A percentile compares a stretch with the other conserved stretches of the same genome.
These are phyloP conservation scores for Reticulitermes speratus DNA, from an alignment of 1,140 invertebrate species.

Conservation along the genomic window DNA sequence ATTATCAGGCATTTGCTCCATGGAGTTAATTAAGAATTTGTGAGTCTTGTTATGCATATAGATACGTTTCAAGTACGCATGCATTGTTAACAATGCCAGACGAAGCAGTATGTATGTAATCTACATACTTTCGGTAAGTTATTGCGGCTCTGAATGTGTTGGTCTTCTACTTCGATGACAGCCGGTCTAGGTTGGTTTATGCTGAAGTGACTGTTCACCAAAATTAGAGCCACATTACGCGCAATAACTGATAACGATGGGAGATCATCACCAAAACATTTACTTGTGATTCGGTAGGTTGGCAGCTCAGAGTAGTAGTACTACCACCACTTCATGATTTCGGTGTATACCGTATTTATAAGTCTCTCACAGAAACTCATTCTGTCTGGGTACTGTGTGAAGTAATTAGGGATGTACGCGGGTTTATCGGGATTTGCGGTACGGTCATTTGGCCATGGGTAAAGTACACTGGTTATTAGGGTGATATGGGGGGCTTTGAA, in stretches of 20 bases:
- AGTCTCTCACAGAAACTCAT: slow-evolving; percentile 41
- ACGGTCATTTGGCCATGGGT: slow-evolving; percentile 38
- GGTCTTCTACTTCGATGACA: slow-evolving; percentile 41
- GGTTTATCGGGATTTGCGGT: slow-evolving; percentile 38
- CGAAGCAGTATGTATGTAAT: too few species aligned
- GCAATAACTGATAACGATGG: slow-evolving; percentile 37
- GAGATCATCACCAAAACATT: slow-evolving; percentile 35
- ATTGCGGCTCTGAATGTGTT: slow-evolving; percentile 35
- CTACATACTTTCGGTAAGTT: background rate
- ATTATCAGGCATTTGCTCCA: too few species aligned
- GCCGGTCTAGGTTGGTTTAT: slow-evolving; percentile 39
- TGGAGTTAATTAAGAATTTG: too few species aligned
- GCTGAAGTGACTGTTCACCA: slow-evolving; percentile 41
- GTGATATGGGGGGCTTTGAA: slow-evolving; percentile 25
- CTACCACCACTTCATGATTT: background rate
- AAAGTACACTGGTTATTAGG: slow-evolving; percentile 21
- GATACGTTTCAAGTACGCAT: too few species aligned
- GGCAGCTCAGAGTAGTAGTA: background rate
- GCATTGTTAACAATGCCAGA: too few species aligned
- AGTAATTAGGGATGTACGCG: slow-evolving; percentile 38
- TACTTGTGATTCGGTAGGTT: background rate
- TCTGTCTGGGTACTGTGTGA: slow-evolving; percentile 36
- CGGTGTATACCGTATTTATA: slow-evolving; percentile 21
- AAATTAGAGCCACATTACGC: slow-evolving; percentile 36
- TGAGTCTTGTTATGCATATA: too few species aligned